Conservation (phyloP, 2,888 invertebrate genomes). For the Lithosia quadra region DNA sequence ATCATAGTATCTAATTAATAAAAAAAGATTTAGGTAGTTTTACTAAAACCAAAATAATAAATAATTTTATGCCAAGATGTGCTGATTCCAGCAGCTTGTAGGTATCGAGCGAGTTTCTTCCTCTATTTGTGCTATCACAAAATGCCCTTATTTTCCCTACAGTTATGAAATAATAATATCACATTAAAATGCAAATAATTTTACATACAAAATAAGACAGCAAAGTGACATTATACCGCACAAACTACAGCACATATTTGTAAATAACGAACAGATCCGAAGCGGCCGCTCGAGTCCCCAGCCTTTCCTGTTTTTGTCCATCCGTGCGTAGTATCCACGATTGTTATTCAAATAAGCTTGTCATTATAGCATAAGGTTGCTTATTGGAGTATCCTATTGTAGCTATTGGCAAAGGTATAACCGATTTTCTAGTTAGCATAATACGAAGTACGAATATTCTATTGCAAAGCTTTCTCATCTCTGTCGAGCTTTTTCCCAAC, state of each 20-base stretch:
- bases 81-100: too few relatives aligned
- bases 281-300: neutral
- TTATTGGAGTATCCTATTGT: constrained; percentile 27
- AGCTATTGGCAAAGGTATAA: constrained; percentile 21
- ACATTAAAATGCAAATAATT: neutral
- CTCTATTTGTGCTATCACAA: too few relatives aligned
- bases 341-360: constrained; percentile 52
- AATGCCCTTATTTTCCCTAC: too few relatives aligned
- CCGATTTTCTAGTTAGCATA: constrained; percentile 17
- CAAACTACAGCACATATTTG: constrained; percentile 5
- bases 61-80: too few relatives aligned
- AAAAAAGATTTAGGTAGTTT: too few relatives aligned
- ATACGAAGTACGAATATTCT: neutral
- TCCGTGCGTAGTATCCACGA: constrained; percentile 34
- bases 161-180: neutral
- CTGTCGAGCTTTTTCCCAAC: neutral
- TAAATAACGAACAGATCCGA: constrained; percentile 19
- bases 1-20: too few relatives aligned
- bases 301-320: constrained; percentile 40
- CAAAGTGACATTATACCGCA: neutral
- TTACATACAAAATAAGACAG: neutral
- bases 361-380: constrained; percentile 35
- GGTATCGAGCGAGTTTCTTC: too few relatives aligned
- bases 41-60: too few relatives aligned
- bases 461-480: neutral